Evolutionary conservation across 1,140 invertebrate species (phyloP), one percentile per base, ranked within the genome.

Genomic region (Papilio xuthus): DNA sequence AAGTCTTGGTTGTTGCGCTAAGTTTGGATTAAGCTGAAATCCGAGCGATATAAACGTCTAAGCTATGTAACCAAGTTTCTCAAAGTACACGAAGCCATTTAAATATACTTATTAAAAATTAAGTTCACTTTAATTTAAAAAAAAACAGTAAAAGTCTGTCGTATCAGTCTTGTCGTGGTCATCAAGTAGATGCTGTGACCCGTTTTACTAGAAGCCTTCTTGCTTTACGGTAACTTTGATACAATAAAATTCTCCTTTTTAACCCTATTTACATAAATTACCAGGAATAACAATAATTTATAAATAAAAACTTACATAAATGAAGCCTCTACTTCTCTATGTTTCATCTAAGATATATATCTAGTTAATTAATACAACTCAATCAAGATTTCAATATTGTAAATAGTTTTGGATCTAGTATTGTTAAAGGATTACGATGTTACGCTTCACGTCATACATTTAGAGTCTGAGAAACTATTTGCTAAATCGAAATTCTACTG

Each of bases 401-500:
- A 60, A 60, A 60, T 60, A 60, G 56, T 60, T 26, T 26, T 12
- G 23, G 56, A 60, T 60, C 20, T 7, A 60, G 56, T 60, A 60
- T 60, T 60, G 56, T 60, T 60, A 60, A 60, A 20, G 56, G 56
- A 60, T 60, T 60, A 60, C 13, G 56, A 26, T 9, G 56, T 60
- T 60, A 60, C 56, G 56, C 56, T 60, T 26, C 56, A 23, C 15
- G 50, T 13, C 60, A 67, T 67, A 67, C 60, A 67, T 67, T 67
- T 6, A 67, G 12, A 26, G 60, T 28, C 60, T 67, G 2, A 26
- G 20, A 60, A 28, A 67, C 60, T 67, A 67, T 28, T 67, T 67
- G 56, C 56, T 63, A 63, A 63, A 63, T 63, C 56, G 56, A 63
- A 32, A 67, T 67, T 15, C 60, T 28, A 67, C 23, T 67, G 26